Evolutionary conservation across 2,797 vertebrate genomes (phyloP).

Genomic region (Pangasius mekongensis): DNA sequence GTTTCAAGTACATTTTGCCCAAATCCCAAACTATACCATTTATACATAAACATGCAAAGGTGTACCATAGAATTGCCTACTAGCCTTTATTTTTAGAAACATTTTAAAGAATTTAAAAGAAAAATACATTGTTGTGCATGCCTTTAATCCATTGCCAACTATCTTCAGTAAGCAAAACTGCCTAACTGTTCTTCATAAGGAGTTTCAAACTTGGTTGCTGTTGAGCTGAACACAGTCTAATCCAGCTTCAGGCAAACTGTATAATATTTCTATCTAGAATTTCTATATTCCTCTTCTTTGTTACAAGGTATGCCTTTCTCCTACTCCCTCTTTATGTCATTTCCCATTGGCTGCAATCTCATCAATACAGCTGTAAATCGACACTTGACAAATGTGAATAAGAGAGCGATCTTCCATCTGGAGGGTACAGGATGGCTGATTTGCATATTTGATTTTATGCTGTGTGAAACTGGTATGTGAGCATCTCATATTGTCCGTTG

Average conservation of each 20-base stretch:
- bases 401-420: not conserved
- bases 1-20: not conserved
- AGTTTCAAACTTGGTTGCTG: not conserved
- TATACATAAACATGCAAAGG: not conserved
- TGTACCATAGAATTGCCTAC: not conserved
- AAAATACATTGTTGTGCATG: not conserved
- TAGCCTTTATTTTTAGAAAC: not conserved
- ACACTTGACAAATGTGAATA: slow-evolving; percentile 34
- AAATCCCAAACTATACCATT: not conserved
- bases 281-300: not conserved
- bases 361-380: slow-evolving; percentile 42
- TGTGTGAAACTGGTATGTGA: slow-evolving; percentile 28
- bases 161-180: not conserved
- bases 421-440: slow-evolving; percentile 37
- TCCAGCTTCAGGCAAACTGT: not conserved
- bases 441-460: slow-evolving; percentile 44
- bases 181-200: not conserved
- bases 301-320: not conserved
- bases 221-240: not conserved
- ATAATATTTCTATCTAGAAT: not conserved
- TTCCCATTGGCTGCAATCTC: slow-evolving; percentile 38
- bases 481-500: slow-evolving; percentile 26
- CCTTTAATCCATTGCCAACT: not conserved
- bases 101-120: not conserved
- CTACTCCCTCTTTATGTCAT: slow-evolving; percentile 36